Evolutionary conservation across 2,888 invertebrate species (phyloP), one percentile per base, ranked within the genome.

Genomic region (Diaprepes abbreviatus): DNA sequence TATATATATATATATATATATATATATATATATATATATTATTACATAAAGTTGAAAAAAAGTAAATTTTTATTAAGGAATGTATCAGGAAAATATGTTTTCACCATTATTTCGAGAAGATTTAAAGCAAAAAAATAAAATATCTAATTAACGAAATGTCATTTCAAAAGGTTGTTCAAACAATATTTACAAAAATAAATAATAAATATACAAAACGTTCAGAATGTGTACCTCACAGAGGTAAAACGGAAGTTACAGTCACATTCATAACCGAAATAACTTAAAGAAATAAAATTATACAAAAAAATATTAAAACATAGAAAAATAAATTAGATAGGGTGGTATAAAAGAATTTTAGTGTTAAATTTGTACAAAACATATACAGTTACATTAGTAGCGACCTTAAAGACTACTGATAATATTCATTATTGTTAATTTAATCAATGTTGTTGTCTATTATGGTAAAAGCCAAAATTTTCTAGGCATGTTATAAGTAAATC

Each of bases 181-280:
- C 69, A 67, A 68, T 78, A 79, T 79, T 78, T 78, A 79, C 76
- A 81, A 80, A 79, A 82, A 82, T 82, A 82, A 82, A 82, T 83
- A 83, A 81, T 80, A 80, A 71, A 80, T 81, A 77, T 82, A 81
- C 48, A 77, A 79, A 78, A 79, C 55, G 21, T 38, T 78, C 78
- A 79, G 73, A 77, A 77, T 76, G 76, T 77, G 75, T 77, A 80
- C 82, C 81, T 81, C 81, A 81, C 79, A 78, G 82, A 81, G 82
- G 81, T 80, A 73, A 80, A 81, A 79, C 65, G 77, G 79, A 77
- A 75, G 77, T 78, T 79, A 79, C 79, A 80, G 73, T 77, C 75
- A 77, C 76, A 79, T 78, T 80, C 21, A 40, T 48, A 50, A 60
- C 57, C 19, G 40, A 43, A 63, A 58, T 52, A 69, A 66, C 66